These are phyloP conservation scores for Coleophora deauratella DNA, from an alignment of 2,888 invertebrate genomes.

Conservation along the genomic window DNA sequence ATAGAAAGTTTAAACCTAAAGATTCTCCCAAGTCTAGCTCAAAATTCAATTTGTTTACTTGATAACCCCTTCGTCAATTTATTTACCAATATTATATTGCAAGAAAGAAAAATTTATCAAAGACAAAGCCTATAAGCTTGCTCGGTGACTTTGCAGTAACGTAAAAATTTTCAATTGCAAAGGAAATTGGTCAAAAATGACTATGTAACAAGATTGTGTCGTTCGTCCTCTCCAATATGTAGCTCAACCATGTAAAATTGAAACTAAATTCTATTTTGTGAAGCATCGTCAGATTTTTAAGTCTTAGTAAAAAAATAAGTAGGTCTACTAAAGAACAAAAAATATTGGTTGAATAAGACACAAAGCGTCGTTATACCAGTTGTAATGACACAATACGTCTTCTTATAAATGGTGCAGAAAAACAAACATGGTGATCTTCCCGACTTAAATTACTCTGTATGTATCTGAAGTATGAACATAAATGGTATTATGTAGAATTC, in stretches of 20 bases:
- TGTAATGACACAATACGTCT: conserved; percentile 25
- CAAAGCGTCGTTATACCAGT: too few species aligned
- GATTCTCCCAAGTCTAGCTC: too few species aligned
- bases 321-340: neutral
- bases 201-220: conserved; percentile 52
- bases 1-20: too few species aligned
- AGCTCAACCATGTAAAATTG: too few species aligned
- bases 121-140: neutral
- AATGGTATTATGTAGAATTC: too few species aligned
- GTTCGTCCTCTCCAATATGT: conserved; percentile 12
- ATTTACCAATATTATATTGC: conserved; percentile 15
- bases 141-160: conserved; percentile 30
- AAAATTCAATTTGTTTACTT: too few species aligned
- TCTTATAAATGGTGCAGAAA: conserved; percentile 25
- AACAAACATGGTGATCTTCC: conserved; percentile 22
- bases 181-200: conserved; percentile 63
- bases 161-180: conserved; percentile 59
- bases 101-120: neutral
- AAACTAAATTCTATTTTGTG: neutral
- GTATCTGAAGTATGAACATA: too few species aligned
- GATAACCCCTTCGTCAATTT: conserved; percentile 22
- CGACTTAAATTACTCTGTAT: too few species aligned
- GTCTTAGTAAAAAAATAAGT: neutral
- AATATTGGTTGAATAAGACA: too few species aligned
- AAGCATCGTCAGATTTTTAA: too few species aligned